Evolutionary conservation across 1,140 invertebrate species (phyloP).

Genomic region (Gyrodactylus salaris): DNA sequence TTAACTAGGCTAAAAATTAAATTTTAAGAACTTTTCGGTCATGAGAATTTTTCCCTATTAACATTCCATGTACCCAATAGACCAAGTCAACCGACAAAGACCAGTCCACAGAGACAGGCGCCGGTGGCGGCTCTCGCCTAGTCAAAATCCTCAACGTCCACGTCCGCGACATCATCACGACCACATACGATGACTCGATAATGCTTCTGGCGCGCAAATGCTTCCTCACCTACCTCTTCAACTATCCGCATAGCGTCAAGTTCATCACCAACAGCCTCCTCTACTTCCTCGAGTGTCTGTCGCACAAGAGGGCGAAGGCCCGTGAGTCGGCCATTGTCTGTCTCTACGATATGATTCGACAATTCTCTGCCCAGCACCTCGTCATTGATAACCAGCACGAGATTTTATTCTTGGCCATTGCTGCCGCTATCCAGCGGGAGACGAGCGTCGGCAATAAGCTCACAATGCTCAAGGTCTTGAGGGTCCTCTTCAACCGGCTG

Average conservation of each 20-base stretch:
- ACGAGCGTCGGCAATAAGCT: background rate
- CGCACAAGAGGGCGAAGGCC: background rate
- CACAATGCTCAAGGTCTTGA: background rate
- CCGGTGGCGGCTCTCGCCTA: background rate
- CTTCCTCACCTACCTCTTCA: background rate
- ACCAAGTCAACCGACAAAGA: background rate
- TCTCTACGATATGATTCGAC: background rate
- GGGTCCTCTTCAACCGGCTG: background rate
- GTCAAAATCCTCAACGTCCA: background rate
- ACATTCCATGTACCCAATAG: no score
- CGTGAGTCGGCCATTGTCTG: background rate
- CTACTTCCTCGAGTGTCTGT: background rate
- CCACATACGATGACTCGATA: background rate
- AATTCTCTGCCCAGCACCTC: background rate
- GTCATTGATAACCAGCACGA: background rate
- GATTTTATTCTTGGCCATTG: background rate
- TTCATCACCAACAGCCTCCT: background rate
- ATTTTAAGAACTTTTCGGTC: no score
- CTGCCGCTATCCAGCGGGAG: background rate
- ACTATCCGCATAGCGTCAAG: background rate
- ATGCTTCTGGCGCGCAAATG: background rate
- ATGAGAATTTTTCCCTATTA: no score
- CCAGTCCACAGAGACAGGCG: background rate
- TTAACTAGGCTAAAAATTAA: no score
- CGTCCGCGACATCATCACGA: background rate